These are phyloP conservation scores for Fregetta grallaria DNA, from an alignment of 2,113 vertebrate genomes.

Conservation along the genomic window DNA sequence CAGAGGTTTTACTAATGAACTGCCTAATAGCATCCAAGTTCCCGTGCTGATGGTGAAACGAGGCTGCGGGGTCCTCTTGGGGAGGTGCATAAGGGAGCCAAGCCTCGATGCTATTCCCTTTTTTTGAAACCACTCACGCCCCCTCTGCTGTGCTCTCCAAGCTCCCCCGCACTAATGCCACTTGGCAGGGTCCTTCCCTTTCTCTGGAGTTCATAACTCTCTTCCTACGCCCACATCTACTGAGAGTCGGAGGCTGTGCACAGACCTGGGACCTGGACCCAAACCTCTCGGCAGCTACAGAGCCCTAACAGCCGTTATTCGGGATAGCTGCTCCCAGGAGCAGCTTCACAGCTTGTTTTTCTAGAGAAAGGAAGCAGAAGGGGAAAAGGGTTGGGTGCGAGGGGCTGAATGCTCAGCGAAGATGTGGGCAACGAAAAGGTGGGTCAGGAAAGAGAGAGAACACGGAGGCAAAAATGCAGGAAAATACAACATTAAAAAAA, in stretches of 20 bases:
- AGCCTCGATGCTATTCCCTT: not conserved
- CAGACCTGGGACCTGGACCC: not conserved
- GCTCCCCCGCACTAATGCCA: not conserved
- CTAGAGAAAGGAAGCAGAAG: not conserved
- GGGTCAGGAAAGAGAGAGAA: not conserved
- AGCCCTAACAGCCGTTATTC: not conserved
- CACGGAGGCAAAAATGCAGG: not conserved
- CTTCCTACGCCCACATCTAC: not conserved
- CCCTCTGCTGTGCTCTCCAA: not conserved
- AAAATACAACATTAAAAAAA: too few relatives aligned
- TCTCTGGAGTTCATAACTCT: not conserved
- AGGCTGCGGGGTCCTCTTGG: not conserved
- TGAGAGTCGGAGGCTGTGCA: not conserved
- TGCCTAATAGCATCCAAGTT: conserved; percentile 55
- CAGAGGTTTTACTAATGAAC: conserved; percentile 56
- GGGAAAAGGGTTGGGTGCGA: not conserved
- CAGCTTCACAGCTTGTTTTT: not conserved
- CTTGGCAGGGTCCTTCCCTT: not conserved
- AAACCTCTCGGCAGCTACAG: not conserved
- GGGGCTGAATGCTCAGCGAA: not conserved
- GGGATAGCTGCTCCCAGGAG: not conserved
- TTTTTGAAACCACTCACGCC: not conserved
- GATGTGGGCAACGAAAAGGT: not conserved
- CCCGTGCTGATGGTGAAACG: not conserved
- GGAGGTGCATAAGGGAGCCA: not conserved